Conservation (phyloP, 2,797 vertebrate species). For the Taenioides sp. region DNA sequence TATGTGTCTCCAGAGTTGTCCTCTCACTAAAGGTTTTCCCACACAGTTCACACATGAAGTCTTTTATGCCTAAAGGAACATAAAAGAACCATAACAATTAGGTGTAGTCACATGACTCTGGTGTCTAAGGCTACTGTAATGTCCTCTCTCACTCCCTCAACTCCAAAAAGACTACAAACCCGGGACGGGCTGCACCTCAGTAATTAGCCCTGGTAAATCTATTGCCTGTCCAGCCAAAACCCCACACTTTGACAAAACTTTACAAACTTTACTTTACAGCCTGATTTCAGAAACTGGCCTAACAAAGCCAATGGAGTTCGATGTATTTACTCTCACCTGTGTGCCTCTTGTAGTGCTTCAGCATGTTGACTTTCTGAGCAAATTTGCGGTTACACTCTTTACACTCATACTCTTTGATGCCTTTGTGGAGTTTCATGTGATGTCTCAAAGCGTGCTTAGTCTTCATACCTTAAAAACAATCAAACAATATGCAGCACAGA, state of each 20-base stretch:
- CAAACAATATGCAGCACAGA: neutral
- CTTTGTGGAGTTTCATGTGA: conserved; percentile 99
- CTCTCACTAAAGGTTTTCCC: conserved; percentile 98
- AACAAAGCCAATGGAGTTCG: neutral
- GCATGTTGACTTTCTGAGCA: conserved; percentile 99
- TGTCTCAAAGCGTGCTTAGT: conserved; percentile 98
- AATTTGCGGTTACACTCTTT: conserved; percentile 96
- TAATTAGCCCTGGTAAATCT: too few relatives aligned
- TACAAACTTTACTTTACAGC: too few relatives aligned
- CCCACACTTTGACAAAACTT: too few relatives aligned
- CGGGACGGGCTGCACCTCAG: too few relatives aligned
- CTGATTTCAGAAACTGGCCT: too few relatives aligned
- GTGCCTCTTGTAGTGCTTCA: conserved; percentile 97
- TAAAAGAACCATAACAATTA: neutral
- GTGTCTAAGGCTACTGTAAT: too few relatives aligned
- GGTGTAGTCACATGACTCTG: too few relatives aligned
- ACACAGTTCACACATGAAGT: conserved; percentile 99
- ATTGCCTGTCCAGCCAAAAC: too few relatives aligned
- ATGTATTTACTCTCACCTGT: conserved; percentile 81
- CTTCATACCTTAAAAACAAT: conserved; percentile 89
- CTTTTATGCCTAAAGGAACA: conserved; percentile 87
- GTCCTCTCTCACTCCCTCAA: too few relatives aligned
- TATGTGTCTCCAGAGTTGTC: conserved; percentile 96
- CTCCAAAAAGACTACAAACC: too few relatives aligned
- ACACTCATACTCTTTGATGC: conserved; percentile 98